These are phyloP conservation scores for Chelonia mydas DNA, from an alignment of 2,797 vertebrate genomes.

Conservation along the genomic window DNA sequence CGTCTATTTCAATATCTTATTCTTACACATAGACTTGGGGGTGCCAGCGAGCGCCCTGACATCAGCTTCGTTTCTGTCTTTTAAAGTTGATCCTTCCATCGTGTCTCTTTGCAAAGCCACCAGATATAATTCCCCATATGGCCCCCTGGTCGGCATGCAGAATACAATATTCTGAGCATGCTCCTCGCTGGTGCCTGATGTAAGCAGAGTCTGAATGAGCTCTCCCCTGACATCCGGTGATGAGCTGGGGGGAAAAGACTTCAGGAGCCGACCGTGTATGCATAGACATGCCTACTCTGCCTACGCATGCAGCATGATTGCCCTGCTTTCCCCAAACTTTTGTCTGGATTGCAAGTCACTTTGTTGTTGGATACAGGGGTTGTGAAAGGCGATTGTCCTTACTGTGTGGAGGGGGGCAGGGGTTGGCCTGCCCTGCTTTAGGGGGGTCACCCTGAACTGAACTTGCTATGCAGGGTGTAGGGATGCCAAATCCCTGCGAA, in stretches of 20 bases:
- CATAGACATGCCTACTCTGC: neutral
- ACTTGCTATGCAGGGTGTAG: neutral
- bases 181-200: neutral
- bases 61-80: neutral
- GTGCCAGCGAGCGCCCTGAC: neutral
- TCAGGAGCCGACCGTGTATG: neutral
- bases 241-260: neutral
- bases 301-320: neutral
- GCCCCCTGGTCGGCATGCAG: rapidly evolving
- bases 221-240: too few species aligned
- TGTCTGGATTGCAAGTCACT: neutral
- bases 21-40: neutral
- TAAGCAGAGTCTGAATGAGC: neutral
- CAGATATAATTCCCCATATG: neutral
- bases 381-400: neutral
- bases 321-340: neutral
- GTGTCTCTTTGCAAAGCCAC: neutral
- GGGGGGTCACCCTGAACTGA: neutral
- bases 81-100: neutral
- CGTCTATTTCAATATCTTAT: neutral
- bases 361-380: neutral
- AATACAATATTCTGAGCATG: neutral
- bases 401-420: neutral
- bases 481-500: neutral
- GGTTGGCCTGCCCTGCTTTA: neutral